These are phyloP conservation scores for Bombus consobrinus DNA, from an alignment of 1,140 invertebrate genomes.

Conservation along the genomic window DNA sequence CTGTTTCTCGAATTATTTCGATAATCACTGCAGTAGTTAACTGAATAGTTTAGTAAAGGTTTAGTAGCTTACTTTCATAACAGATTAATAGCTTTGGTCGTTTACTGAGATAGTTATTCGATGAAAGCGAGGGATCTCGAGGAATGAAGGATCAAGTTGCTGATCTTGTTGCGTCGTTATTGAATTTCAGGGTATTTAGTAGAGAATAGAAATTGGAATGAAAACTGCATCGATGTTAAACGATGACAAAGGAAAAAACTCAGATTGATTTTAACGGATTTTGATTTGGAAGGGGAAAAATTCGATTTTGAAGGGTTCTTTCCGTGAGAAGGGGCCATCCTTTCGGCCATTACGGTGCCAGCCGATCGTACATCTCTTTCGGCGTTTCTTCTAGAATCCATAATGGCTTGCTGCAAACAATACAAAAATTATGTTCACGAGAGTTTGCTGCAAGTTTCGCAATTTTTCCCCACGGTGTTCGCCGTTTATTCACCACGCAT, in stretches of 20 bases:
- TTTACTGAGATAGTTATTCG: no score
- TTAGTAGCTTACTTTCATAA: no score
- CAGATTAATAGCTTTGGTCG: no score
- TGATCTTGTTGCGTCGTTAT: background rate
- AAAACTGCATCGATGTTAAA: background rate
- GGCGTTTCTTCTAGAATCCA: constrained; percentile 75
- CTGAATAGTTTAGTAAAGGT: no score
- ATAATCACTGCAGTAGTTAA: no score
- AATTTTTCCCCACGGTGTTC: constrained; percentile 73
- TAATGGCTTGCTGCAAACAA: constrained; percentile 79
- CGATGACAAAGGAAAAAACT: no score
- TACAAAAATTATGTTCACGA: constrained; percentile 82
- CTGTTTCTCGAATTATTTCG: background rate
- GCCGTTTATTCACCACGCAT: constrained; percentile 77
- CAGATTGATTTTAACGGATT: background rate
- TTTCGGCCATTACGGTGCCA: constrained; percentile 76
- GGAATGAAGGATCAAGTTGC: no score
- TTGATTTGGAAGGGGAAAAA: background rate
- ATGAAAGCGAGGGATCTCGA: no score
- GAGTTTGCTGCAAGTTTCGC: constrained; percentile 78
- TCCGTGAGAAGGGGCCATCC: constrained; percentile 67
- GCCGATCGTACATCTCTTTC: constrained; percentile 17
- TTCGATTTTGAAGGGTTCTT: background rate
- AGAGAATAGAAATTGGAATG: background rate
- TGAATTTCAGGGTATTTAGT: background rate